Evolutionary conservation across 2,113 vertebrate species (phyloP), one percentile per base, ranked within the genome.

Genomic region (Eulemur rufifrons): DNA sequence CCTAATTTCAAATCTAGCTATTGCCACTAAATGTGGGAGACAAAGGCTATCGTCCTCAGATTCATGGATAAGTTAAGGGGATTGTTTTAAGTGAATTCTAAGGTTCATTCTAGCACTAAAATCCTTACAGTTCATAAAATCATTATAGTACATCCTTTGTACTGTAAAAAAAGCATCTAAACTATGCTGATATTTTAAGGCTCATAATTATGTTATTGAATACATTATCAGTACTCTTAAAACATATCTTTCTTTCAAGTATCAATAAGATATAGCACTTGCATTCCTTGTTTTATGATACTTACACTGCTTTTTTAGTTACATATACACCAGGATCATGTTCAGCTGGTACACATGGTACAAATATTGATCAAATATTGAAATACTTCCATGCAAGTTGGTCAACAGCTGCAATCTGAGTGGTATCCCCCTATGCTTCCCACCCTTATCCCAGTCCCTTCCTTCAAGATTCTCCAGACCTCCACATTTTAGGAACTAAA

Each of bases 131-230:
- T 81, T 86, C 54, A 85, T 95, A 59, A 93, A 95, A 69, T 25
- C 74, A 66, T 66, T 34, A 59, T 73, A 86, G 5, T 68, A 78
- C 27, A 68, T 86, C 68, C 47, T 73, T 90, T 61, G 23, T 29
- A 63, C 27, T 63, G 14, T 76, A 20, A 18, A 86, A 78, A 85
- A 59, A 7, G 8, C 10, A 86, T 47, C 47, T 68, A 61, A 92
- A 73, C 92, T 86, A 89, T 29, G 29, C 20, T 74, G 29, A 11
- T 80, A 87, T 61, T 95, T 96, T 94, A 96, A 94, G 63, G 17
- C n/a, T 92, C 7, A 21, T 86, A 86, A 83, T 92, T 92, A 86
- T 59, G 25, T 86, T 82, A 85, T 52, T 39, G 29, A 86, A 78
- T 63, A 56, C 47, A 87, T 89, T 77, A 17, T 82, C 25, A 56